Percentiles rank a stretch among this genome's conserved stretches.
Conservation (phyloP, 1,140 invertebrate genomes). For the Sesamia nonagrioides region DNA sequence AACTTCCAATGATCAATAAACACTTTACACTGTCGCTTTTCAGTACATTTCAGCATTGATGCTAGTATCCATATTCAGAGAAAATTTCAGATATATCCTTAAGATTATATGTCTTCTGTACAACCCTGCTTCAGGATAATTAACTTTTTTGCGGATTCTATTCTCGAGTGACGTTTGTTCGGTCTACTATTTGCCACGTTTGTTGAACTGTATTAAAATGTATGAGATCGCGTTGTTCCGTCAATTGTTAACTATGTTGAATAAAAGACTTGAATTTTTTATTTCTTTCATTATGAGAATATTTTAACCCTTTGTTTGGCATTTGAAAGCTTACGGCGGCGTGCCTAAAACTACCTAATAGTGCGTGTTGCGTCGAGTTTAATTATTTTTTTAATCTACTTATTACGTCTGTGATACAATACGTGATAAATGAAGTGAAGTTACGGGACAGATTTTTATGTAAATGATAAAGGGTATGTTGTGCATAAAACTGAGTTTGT, state of each 20-base stretch:
- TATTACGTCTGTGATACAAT: constrained; percentile 8
- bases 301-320: constrained; percentile 43
- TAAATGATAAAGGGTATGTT: not conserved
- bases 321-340: constrained; percentile 30
- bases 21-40: constrained; percentile 8
- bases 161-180: constrained; percentile 45
- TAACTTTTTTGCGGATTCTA: constrained; percentile 11
- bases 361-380: constrained; percentile 34
- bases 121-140: constrained; percentile 5
- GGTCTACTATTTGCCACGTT: constrained; percentile 54
- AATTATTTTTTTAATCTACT: constrained; percentile 34
- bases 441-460: not conserved
- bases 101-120: not conserved
- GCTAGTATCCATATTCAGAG: not conserved
- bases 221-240: constrained; percentile 66
- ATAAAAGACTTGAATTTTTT: constrained; percentile 56
- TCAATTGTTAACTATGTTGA: constrained; percentile 60
- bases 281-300: constrained; percentile 35
- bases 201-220: constrained; percentile 62
- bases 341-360: no score
- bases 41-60: not conserved
- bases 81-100: not conserved
- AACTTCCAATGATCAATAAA: constrained; percentile 9
- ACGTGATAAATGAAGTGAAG: not conserved
- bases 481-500: not conserved